These are phyloP conservation scores for Torymus auratus DNA, from an alignment of 2,888 invertebrate species.

Conservation along the genomic window DNA sequence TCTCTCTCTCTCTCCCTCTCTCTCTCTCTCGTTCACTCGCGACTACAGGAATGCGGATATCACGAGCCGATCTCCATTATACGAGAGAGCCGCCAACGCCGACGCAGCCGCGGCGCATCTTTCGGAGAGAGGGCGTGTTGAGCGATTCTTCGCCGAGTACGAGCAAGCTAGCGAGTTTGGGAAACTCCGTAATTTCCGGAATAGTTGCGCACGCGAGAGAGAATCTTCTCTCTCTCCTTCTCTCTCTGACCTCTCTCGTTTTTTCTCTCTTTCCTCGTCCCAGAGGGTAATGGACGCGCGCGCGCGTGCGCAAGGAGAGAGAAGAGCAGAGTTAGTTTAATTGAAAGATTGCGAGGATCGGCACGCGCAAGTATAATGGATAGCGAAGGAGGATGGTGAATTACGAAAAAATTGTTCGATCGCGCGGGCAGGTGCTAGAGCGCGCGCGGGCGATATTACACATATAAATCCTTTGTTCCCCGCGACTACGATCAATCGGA, in stretches of 20 bases:
- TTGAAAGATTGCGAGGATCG: conserved; percentile 47
- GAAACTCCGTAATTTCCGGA: conserved; percentile 58
- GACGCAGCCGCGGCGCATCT: conserved; percentile 37
- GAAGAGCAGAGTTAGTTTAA: conserved; percentile 47
- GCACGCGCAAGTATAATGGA: not conserved
- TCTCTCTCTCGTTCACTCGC: no score
- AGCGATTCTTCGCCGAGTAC: not conserved
- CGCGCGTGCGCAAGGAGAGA: not conserved
- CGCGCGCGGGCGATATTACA: no score
- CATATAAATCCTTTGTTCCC: no score
- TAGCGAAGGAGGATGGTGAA: conserved; percentile 3
- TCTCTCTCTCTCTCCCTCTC: no score
- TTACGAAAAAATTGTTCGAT: no score
- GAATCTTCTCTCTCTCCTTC: conserved; percentile 4
- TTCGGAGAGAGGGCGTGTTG: conserved; percentile 52
- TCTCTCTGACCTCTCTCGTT: not conserved
- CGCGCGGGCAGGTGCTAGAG: no score
- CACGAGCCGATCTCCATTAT: conserved; percentile 56
- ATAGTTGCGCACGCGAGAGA: conserved; percentile 40
- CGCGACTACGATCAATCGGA: no score
- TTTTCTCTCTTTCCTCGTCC: conserved; percentile 9
- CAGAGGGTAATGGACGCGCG: conserved; percentile 39
- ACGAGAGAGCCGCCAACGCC: conserved; percentile 41
- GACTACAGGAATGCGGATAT: conserved; percentile 48
- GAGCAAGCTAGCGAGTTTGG: conserved; percentile 39